Percentiles rank a stretch among this genome's conserved stretches.
These are phyloP conservation scores for Drosophila pachea DNA, from an alignment of 1,140 invertebrate species.

Conservation along the genomic window DNA sequence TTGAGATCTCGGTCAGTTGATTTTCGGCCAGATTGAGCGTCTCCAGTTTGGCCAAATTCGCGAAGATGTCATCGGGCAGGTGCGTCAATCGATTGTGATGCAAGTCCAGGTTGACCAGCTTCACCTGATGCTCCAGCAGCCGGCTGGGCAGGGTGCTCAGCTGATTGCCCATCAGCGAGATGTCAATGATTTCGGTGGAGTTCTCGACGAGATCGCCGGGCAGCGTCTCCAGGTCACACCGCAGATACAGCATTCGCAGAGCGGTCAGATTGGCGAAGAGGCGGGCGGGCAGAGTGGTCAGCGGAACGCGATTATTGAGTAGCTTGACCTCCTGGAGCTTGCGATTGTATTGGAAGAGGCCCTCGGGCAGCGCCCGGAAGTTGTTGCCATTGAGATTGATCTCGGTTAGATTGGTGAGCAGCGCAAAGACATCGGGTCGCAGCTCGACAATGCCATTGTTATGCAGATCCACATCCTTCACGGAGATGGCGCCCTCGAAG, in stretches of 20 bases:
- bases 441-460: slow-evolving; percentile 82
- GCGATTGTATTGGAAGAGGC: slow-evolving; percentile 81
- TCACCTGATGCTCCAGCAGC: slow-evolving; percentile 81
- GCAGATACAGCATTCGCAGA: slow-evolving; percentile 80
- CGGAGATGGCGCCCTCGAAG: slow-evolving; percentile 81
- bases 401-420: slow-evolving; percentile 81
- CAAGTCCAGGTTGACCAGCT: slow-evolving; percentile 81
- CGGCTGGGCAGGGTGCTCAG: slow-evolving; percentile 80
- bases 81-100: slow-evolving; percentile 80
- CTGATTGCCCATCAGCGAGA: slow-evolving; percentile 81
- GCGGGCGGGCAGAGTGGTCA: slow-evolving; percentile 80
- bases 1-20: slow-evolving; percentile 80
- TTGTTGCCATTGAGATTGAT: slow-evolving; percentile 83
- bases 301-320: slow-evolving; percentile 80
- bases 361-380: slow-evolving; percentile 81
- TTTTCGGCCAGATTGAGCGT: slow-evolving; percentile 81
- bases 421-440: slow-evolving; percentile 81
- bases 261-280: slow-evolving; percentile 81
- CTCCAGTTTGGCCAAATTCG: slow-evolving; percentile 79
- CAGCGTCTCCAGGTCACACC: slow-evolving; percentile 74
- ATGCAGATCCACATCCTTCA: slow-evolving; percentile 82
- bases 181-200: slow-evolving; percentile 80
- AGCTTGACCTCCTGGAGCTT: slow-evolving; percentile 81
- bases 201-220: slow-evolving; percentile 82
- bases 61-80: slow-evolving; percentile 81